Percentiles rank a stretch among this genome's conserved stretches.
These are phyloP conservation scores for Heliconius eleuchia DNA, from an alignment of 1,140 invertebrate genomes.

Conservation along the genomic window DNA sequence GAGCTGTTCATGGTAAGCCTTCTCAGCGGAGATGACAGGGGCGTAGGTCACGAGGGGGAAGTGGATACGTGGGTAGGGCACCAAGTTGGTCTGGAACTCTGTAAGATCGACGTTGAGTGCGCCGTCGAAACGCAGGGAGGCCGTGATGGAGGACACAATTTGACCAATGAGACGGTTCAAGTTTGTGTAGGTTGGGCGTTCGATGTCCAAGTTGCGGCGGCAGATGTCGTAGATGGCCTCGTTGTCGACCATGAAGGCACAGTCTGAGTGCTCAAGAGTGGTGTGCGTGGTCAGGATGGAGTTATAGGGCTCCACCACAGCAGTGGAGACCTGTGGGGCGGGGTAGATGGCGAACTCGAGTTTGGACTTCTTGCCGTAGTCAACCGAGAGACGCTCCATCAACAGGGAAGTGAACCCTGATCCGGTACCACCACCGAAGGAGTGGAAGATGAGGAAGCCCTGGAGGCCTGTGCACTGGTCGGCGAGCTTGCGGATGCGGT, in stretches of 20 bases:
- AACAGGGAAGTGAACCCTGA: constrained; percentile 94
- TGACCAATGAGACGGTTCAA: constrained; percentile 91
- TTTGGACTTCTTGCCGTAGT: constrained; percentile 95
- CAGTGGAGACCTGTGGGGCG: constrained; percentile 93
- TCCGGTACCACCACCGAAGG: constrained; percentile 94
- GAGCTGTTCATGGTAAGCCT: constrained; percentile 92
- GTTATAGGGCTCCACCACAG: constrained; percentile 96
- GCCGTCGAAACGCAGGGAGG: constrained; percentile 94
- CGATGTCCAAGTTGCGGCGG: constrained; percentile 92
- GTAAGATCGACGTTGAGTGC: constrained; percentile 94
- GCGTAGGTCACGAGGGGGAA: constrained; percentile 93
- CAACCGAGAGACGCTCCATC: constrained; percentile 93
- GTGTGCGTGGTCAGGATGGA: constrained; percentile 92
- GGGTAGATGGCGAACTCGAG: constrained; percentile 95
- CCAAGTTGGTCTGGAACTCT: constrained; percentile 95
- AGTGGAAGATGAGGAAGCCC: constrained; percentile 95
- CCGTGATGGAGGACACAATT: constrained; percentile 93
- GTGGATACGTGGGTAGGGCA: constrained; percentile 92
- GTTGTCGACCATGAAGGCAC: constrained; percentile 71
- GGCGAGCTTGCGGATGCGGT: constrained; percentile 90
- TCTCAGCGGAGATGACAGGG: constrained; percentile 92
- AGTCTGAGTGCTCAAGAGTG: constrained; percentile 93
- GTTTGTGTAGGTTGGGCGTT: constrained; percentile 91
- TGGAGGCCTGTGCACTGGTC: constrained; percentile 94
- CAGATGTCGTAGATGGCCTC: constrained; percentile 95